Conservation (phyloP, 2,888 invertebrate species). For the Lepidochrysops patricia region DNA sequence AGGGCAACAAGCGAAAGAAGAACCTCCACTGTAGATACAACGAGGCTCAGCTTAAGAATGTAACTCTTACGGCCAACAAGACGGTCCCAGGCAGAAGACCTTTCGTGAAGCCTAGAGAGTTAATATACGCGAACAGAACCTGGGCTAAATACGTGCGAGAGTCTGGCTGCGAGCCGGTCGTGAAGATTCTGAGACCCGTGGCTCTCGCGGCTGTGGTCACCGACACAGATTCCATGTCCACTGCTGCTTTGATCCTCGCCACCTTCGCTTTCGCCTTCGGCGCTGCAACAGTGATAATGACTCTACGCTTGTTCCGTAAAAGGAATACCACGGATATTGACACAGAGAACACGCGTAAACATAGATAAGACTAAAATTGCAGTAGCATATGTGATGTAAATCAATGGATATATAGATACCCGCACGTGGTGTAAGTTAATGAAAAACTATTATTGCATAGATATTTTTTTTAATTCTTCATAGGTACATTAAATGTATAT, state of each 20-base stretch:
- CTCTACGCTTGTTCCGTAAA: slow-evolving; percentile 46
- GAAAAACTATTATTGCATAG: background rate
- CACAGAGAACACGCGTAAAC: slow-evolving; percentile 49
- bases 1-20: slow-evolving; percentile 78
- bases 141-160: slow-evolving; percentile 83
- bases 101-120: slow-evolving; percentile 73
- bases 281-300: slow-evolving; percentile 49
- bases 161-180: slow-evolving; percentile 75
- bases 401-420: slow-evolving; percentile 14
- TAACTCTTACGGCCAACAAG: slow-evolving; percentile 62
- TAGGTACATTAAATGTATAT: background rate
- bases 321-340: slow-evolving; percentile 31
- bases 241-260: slow-evolving; percentile 48
- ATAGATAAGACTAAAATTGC: slow-evolving; percentile 39
- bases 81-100: slow-evolving; percentile 72
- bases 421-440: background rate
- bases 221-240: slow-evolving; percentile 30
- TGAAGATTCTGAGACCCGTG: slow-evolving; percentile 61
- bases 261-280: slow-evolving; percentile 46
- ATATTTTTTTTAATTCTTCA: background rate
- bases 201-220: slow-evolving; percentile 42
- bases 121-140: slow-evolving; percentile 76
- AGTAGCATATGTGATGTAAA: slow-evolving; percentile 18
- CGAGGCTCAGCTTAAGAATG: slow-evolving; percentile 66
- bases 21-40: slow-evolving; percentile 78